Base-by-base conservation (phyloP, 1,140 invertebrate genomes). In the Formica selysi region DNA sequence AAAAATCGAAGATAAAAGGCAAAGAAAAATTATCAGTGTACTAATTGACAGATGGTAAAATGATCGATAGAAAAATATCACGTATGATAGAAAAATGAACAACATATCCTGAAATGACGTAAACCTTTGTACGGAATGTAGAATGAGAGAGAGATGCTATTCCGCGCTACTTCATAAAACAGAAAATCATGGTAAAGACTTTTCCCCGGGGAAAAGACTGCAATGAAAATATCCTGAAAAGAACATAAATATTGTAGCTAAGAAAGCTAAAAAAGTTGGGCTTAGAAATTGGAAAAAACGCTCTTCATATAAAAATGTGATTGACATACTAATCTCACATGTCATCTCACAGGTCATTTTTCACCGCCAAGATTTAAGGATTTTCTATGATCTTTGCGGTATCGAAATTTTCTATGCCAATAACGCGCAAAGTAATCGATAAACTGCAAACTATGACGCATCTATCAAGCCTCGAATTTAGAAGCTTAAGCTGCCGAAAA, bases 311-410 rank as follows among this genome's bases (percentile, higher is more conserved):
- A n/a, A 16, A 76, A 71, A 16, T 7, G 13, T 36, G 87, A 89
- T 86, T 71, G 87, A 89, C 87, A 26, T 26, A 71, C 22, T 74
- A 85, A 85, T 79, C 44, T 74, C 48, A 13, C 48, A 54, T 85
- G 85, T 76, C 36, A 22, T 22, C 22, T 22, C 0, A 22, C 22
- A 41, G 29, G 29, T 19, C 67, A 70, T 74, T 88, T 85, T 79
- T 86, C 65, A 68, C 26, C 51, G 10, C 8, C 4, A 22, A 51
- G 54, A 73, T 71, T 70, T 59, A n/a, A 44, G 87, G 67, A 89
- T 89, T 89, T 88, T 88, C 87, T 74, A 57, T 71, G 54, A 86
- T 67, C 41, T 44, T 6, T 51, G 26, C 26, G 38, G 3, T 11
- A 48, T 29, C 22, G 54, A 61, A 89, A 89, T 68, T 85, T 89